A percentile compares a stretch with the other conserved stretches of the same genome.
These are phyloP conservation scores for Muricea muricata DNA, from an alignment of 92 coral and sea anemone species.

Conservation along the genomic window DNA sequence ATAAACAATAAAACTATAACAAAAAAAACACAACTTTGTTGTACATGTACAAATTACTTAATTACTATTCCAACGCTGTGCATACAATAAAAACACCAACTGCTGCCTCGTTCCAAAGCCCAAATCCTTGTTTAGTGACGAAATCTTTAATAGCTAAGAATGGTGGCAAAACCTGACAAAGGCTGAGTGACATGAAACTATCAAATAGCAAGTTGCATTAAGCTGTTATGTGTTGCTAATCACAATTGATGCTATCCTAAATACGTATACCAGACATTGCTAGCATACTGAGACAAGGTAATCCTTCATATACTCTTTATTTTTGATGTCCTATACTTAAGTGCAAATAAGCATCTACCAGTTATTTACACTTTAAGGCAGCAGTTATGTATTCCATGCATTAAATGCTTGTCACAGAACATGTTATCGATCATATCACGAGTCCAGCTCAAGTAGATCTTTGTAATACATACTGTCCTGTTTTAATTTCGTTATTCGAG, in stretches of 20 bases:
- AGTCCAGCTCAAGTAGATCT: slow-evolving; percentile 6
- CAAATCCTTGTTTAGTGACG: too few relatives aligned
- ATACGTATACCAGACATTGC: too few relatives aligned
- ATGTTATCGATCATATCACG: not conserved
- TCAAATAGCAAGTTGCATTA: too few relatives aligned
- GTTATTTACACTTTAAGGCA: not conserved
- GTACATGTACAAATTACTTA: slow-evolving; percentile 18
- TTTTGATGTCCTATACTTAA: too few relatives aligned
- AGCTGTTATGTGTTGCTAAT: not conserved
- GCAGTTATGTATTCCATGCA: slow-evolving; percentile 7
- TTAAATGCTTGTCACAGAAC: not conserved
- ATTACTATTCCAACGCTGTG: not conserved
- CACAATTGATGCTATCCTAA: not conserved
- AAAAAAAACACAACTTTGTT: slow-evolving; percentile 1
- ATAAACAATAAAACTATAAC: slow-evolving; percentile 14
- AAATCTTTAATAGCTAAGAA: too few relatives aligned
- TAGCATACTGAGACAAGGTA: too few relatives aligned
- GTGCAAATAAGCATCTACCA: too few relatives aligned
- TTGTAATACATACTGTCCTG: not conserved
- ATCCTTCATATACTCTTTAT: too few relatives aligned
- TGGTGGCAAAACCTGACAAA: too few relatives aligned
- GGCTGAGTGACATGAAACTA: too few relatives aligned
- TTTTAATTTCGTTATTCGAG: slow-evolving; percentile 14
- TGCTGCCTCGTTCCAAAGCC: not conserved
- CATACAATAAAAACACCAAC: not conserved